Percentiles rank a stretch among this genome's conserved stretches.
phyloP scores from a whole-genome alignment of 2,797 vertebrate species.

The Manis javanica region DNA sequence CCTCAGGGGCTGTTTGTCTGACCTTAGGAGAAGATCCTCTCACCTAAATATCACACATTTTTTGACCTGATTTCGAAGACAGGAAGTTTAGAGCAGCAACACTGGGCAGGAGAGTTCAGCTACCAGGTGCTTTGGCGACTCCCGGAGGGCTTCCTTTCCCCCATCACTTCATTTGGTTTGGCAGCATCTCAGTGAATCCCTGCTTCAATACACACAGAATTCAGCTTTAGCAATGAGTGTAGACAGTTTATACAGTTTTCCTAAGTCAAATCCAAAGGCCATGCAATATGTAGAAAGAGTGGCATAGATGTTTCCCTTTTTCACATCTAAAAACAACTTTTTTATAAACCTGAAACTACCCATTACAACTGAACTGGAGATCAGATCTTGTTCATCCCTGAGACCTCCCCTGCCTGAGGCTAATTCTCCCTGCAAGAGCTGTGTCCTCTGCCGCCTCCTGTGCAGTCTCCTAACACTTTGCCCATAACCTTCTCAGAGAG shows the following conservation, averaged over 20 bases:
- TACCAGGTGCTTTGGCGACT: background rate
- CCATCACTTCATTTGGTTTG: background rate
- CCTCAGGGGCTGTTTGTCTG: background rate
- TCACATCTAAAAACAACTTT: background rate
- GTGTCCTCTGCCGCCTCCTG: background rate
- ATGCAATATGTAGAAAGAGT: background rate
- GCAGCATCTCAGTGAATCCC: background rate
- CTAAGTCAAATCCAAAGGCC: background rate
- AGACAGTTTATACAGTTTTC: background rate
- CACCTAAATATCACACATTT: background rate
- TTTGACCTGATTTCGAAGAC: background rate
- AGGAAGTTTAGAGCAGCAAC: background rate
- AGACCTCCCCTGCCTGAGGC: background rate
- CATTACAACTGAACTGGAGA: background rate
- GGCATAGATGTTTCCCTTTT: background rate
- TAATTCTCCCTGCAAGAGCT: background rate
- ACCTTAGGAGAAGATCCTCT: background rate
- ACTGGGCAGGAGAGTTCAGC: background rate
- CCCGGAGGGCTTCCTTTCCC: background rate
- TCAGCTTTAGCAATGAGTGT: background rate
- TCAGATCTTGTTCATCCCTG: background rate
- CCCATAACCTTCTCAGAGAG: background rate
- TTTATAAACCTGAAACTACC: background rate
- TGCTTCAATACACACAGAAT: background rate
- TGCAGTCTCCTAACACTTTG: background rate